These are phyloP conservation scores for Diachasma alloeum DNA, from an alignment of 1,140 invertebrate species.

Conservation along the genomic window DNA sequence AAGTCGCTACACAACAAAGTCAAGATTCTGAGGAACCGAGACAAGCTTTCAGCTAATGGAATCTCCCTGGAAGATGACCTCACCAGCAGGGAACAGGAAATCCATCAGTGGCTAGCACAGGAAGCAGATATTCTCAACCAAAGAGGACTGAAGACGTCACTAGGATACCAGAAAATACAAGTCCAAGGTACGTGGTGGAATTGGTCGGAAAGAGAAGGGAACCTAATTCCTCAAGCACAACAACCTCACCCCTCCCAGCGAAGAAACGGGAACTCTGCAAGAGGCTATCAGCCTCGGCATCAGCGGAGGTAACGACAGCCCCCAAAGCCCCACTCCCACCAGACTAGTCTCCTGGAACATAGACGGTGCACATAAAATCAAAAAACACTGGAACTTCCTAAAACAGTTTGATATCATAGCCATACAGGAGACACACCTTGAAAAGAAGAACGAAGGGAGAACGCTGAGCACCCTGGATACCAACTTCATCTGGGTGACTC, in stretches of 20 bases:
- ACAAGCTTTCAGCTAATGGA: neutral
- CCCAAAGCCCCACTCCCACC: neutral
- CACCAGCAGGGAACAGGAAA: neutral
- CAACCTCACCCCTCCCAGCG: no score
- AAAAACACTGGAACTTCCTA: slow-evolving; percentile 3
- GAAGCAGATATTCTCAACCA: neutral
- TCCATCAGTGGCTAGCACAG: neutral
- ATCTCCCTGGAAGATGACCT: neutral
- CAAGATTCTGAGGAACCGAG: neutral
- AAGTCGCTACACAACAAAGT: neutral
- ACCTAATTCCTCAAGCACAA: neutral
- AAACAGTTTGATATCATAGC: slow-evolving; percentile 22
- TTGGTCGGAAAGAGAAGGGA: neutral
- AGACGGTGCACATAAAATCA: neutral
- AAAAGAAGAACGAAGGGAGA: slow-evolving; percentile 8
- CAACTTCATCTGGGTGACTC: slow-evolving; percentile 12
- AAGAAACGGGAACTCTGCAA: no score
- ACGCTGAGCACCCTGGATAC: neutral
- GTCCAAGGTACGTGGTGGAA: neutral
- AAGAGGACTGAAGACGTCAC: neutral
- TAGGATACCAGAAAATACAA: neutral
- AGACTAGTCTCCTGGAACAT: neutral
- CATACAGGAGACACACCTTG: slow-evolving; percentile 28
- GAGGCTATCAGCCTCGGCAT: neutral
- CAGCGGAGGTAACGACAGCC: neutral